A percentile compares a stretch with the other conserved stretches of the same genome.
Evolutionary conservation across 2,797 vertebrate genomes (phyloP).

Genomic region (Darevskia nairensis): DNA sequence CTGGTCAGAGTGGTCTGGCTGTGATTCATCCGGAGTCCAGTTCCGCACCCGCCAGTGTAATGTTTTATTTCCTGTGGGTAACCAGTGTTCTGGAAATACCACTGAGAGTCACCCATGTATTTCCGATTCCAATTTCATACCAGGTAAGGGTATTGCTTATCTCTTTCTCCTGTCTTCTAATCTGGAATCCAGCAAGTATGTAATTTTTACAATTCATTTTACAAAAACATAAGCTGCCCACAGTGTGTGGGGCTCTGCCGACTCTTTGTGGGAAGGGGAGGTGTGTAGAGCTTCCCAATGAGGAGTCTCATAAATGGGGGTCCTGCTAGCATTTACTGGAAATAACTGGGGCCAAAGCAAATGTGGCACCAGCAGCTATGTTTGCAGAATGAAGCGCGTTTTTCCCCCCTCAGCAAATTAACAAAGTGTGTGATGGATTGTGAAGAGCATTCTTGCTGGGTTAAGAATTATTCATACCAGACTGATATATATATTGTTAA

Average conservation of each 20-base stretch:
- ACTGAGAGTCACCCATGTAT: slow-evolving; percentile 87
- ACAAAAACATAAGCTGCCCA: too few relatives aligned
- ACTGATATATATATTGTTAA: not conserved
- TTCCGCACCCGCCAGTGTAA: slow-evolving; percentile 88
- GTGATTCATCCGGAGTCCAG: slow-evolving; percentile 85
- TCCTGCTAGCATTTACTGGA: not conserved
- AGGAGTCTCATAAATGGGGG: not conserved
- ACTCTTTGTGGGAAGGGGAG: too few relatives aligned
- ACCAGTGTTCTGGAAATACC: slow-evolving; percentile 91
- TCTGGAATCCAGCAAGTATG: not conserved
- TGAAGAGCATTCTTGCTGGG: too few relatives aligned
- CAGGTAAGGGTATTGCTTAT: slow-evolving; percentile 80
- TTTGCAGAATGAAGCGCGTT: not conserved
- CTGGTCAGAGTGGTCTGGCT: slow-evolving; percentile 94
- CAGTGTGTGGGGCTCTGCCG: too few relatives aligned
- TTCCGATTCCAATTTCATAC: slow-evolving; percentile 91
- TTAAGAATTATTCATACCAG: not conserved
- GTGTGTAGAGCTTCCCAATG: too few relatives aligned
- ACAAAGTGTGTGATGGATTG: too few relatives aligned
- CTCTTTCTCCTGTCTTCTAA: not conserved
- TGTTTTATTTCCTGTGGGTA: slow-evolving; percentile 90
- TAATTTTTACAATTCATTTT: too few relatives aligned
- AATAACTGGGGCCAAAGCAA: not conserved
- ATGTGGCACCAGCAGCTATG: not conserved
- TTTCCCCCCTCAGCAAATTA: not conserved